These are phyloP conservation scores for Microtus oregoni DNA, from an alignment of 2,113 vertebrate genomes.

Conservation along the genomic window DNA sequence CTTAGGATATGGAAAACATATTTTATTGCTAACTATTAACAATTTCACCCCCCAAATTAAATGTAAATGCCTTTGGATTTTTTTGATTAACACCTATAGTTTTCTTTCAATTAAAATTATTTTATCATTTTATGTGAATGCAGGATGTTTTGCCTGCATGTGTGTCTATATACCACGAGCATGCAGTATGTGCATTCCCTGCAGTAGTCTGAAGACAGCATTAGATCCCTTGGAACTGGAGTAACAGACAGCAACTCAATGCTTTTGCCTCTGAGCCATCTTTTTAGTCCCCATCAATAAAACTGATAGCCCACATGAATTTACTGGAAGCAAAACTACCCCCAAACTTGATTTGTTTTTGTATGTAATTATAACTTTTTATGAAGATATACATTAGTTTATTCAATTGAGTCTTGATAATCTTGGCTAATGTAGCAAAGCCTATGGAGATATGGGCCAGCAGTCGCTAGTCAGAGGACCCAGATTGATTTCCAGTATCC, in stretches of 20 bases:
- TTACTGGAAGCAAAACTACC: not conserved
- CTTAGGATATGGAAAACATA: slow-evolving; percentile 45
- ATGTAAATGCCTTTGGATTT: not conserved
- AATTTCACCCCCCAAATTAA: slow-evolving; percentile 15
- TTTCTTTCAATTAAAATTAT: not conserved
- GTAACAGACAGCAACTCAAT: not conserved
- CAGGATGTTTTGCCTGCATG: not conserved
- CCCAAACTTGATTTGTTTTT: not conserved
- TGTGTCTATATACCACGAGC: too few relatives aligned
- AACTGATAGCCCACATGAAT: not conserved
- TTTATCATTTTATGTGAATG: not conserved
- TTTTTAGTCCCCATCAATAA: not conserved
- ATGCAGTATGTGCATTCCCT: not conserved
- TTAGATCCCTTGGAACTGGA: not conserved
- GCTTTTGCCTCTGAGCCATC: not conserved
- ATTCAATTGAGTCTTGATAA: not conserved
- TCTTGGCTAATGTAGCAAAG: not conserved
- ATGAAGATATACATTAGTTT: not conserved
- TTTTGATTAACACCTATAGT: not conserved
- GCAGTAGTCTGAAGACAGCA: not conserved
- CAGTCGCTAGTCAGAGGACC: not conserved
- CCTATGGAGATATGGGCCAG: not conserved
- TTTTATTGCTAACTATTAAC: not conserved
- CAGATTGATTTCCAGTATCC: not conserved
- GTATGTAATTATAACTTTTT: not conserved